Evolutionary conservation across 2,113 vertebrate species (phyloP).

Genomic region (Grallaria varia): DNA sequence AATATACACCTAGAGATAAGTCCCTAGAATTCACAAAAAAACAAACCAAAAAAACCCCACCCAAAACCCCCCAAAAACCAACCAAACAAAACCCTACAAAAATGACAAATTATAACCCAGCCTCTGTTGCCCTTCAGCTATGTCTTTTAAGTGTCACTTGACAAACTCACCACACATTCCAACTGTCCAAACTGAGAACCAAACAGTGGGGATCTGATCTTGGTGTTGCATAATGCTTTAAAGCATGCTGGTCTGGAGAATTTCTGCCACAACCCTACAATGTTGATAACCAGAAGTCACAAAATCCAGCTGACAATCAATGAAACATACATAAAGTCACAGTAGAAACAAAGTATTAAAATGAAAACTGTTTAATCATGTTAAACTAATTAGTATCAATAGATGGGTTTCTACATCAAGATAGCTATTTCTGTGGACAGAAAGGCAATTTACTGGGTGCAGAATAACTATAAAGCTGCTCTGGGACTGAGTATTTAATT

Average conservation of each 20-base stretch:
- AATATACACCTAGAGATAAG: background rate
- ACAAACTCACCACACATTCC: conserved; percentile 90
- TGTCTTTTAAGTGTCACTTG: background rate
- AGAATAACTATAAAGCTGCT: background rate
- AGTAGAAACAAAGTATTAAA: background rate
- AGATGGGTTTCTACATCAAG: background rate
- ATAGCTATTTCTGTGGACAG: background rate
- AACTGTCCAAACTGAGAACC: conserved; percentile 88
- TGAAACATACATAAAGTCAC: background rate
- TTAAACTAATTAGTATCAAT: background rate
- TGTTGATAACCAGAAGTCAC: conserved; percentile 40
- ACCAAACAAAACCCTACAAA: too few relatives aligned
- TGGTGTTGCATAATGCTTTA: conserved; percentile 87
- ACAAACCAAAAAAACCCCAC: too few relatives aligned
- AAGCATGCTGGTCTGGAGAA: conserved; percentile 85
- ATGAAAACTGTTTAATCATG: background rate
- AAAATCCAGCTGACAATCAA: conserved; percentile 13
- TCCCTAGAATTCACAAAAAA: background rate
- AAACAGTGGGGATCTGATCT: conserved; percentile 90
- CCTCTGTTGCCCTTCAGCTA: background rate
- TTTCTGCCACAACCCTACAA: conserved; percentile 88
- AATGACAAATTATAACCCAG: background rate
- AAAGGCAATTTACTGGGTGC: background rate
- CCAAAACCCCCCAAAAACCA: too few relatives aligned
- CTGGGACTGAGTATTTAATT: background rate